A percentile compares a stretch with the other conserved stretches of the same genome.
Conservation (phyloP, 2,113 vertebrate genomes). For the Gavia stellata region DNA sequence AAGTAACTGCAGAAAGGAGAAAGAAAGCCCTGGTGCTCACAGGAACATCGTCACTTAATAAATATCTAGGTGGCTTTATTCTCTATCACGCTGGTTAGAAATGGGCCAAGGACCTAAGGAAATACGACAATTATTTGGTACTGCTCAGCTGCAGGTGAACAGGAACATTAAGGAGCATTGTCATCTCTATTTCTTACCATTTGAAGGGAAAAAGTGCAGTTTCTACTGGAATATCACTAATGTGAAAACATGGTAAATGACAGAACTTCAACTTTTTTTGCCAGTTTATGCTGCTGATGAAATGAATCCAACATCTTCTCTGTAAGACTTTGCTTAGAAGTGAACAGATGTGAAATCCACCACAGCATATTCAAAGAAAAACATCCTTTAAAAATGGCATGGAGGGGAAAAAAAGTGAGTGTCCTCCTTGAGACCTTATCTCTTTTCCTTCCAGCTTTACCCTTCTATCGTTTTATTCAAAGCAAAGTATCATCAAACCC, state of each 20-base stretch:
- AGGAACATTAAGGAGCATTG: not conserved
- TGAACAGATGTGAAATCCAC: not conserved
- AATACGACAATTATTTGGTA: not conserved
- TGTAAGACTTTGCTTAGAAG: not conserved
- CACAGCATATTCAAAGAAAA: not conserved
- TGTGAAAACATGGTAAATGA: not conserved
- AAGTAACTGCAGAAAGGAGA: not conserved
- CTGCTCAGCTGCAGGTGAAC: not conserved
- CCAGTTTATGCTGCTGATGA: not conserved
- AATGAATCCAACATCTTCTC: not conserved
- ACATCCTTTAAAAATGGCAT: not conserved
- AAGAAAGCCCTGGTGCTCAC: not conserved
- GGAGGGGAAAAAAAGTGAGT: not conserved
- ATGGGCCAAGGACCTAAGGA: not conserved
- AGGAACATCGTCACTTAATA: not conserved
- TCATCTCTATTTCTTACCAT: not conserved
- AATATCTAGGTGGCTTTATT: not conserved
- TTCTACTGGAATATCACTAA: not conserved
- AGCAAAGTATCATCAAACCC: not conserved
- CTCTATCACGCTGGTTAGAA: not conserved
- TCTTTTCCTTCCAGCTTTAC: not conserved
- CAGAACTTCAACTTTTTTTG: not conserved
- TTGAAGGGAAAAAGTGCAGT: not conserved
- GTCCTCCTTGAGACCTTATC: not conserved
- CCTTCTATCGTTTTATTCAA: not conserved